phyloP scores from a whole-genome alignment of 2,113 vertebrate species.

The Holacanthus passer region DNA sequence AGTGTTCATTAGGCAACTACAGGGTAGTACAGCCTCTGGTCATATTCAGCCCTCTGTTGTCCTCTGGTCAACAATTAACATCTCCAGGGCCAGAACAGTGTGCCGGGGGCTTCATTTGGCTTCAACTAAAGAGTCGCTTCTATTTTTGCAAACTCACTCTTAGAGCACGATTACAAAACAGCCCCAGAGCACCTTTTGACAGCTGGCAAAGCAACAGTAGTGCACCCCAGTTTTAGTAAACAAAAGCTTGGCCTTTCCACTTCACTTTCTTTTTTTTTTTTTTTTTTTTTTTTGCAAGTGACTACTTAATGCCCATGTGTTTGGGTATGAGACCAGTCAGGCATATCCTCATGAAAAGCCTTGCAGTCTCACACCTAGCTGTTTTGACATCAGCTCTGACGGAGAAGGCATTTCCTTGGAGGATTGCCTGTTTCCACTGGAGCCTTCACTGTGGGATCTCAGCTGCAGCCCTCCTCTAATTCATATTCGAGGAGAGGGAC shows the following conservation, averaged over 20 bases:
- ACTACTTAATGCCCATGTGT: constrained; percentile 21
- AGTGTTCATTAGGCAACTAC: constrained; percentile 57
- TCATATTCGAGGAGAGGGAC: constrained; percentile 8
- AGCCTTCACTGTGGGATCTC: constrained; percentile 7
- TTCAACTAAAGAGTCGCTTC: constrained; percentile 23
- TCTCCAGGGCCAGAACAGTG: constrained; percentile 35
- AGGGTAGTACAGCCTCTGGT: constrained; percentile 48
- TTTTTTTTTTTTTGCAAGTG: neutral
- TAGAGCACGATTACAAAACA: constrained; percentile 60
- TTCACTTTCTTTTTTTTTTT: constrained; percentile 8
- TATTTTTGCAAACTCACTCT: constrained; percentile 53
- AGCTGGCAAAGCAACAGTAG: constrained; percentile 49
- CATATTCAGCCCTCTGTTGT: constrained; percentile 58
- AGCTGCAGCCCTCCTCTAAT: constrained; percentile 20
- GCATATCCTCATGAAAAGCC: constrained; percentile 27
- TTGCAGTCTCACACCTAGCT: constrained; percentile 27
- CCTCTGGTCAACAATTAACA: constrained; percentile 57
- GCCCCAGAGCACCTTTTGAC: constrained; percentile 54
- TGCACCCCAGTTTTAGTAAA: constrained; percentile 32
- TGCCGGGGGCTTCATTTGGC: constrained; percentile 18
- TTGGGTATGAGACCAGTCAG: constrained; percentile 8
- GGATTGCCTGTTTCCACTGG: neutral
- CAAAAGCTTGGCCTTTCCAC: constrained; percentile 35
- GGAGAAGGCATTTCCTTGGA: constrained; percentile 14
- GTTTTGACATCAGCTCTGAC: constrained; percentile 41